These are phyloP conservation scores for Tympanuchus pallidicinctus DNA, from an alignment of 2,113 vertebrate genomes.

Conservation along the genomic window DNA sequence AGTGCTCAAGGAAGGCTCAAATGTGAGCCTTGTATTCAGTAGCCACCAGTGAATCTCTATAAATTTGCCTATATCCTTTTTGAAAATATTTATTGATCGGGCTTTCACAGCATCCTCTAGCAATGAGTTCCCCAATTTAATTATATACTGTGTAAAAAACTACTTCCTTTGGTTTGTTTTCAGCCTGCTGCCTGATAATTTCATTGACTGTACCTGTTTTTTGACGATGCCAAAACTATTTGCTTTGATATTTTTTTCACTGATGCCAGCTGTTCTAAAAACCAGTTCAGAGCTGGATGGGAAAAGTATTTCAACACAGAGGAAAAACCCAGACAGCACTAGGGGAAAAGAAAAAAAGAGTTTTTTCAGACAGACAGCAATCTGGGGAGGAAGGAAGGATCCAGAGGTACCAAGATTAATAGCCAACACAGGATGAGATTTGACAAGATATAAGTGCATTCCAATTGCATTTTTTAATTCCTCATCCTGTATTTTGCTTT, in stretches of 20 bases:
- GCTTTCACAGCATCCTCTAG: neutral
- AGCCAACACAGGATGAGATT: neutral
- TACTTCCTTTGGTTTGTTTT: neutral
- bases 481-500: neutral
- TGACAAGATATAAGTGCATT: neutral
- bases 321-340: neutral
- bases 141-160: neutral
- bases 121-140: neutral
- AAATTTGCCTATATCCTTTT: neutral
- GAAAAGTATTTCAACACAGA: neutral
- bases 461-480: neutral
- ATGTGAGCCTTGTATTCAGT: neutral
- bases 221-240: neutral
- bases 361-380: neutral
- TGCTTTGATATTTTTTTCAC: neutral
- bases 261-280: neutral
- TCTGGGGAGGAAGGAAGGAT: neutral
- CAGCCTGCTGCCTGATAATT: neutral
- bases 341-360: neutral
- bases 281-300: neutral
- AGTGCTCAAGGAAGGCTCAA: neutral
- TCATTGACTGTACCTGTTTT: neutral
- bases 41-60: accelerated
- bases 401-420: neutral
- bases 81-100: neutral